Evolutionary conservation across 2,888 invertebrate genomes (phyloP), one percentile per base, ranked within the genome.

Genomic region (Pherbina coryleti): DNA sequence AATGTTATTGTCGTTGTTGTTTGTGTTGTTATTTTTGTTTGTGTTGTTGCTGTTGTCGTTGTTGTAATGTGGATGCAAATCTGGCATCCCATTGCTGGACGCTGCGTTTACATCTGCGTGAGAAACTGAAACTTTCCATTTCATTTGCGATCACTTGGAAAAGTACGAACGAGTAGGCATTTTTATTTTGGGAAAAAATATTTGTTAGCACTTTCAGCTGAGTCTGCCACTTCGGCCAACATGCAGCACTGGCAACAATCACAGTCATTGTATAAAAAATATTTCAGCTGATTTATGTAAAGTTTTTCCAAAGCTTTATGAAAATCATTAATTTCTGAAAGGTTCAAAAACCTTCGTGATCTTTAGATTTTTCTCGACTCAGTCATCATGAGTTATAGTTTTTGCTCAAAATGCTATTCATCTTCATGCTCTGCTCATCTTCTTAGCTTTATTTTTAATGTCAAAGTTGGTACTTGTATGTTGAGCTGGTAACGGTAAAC

Each of bases 71-170:
- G 64, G 62, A 73, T 73, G 73, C 73, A 73, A 73, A 60, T 62
- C 25, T 28, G 62, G 17, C 71, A 31, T 11, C 34, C 2, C 49
- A 4, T 22, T 7, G 31, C 67, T 44, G 22, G 49, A 11, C 5
- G 67, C 51, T 49, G 14, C 49, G 57, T 60, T 60, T 69, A 25
- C 51, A 25, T 44, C 62, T 62, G 73, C 62, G 73, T 73, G 73
- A 73, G 73, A 73, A 73, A 73, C 73, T 62, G 62, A 62, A 73
- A 73, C 73, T 73, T 73, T 73, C 73, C 62, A 73, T 73, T 73
- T 73, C 72, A 22, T 28, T 57, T 57, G 9, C 60, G 72, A 22
- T 22, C 34, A 55, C 28, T 71, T 55, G 28, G 17, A n/a, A 22
- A 51, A 28, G 53, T 28, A 17, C 53, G 34, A 17, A n/a, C 25